These are phyloP conservation scores for Pogonomyrmex californicus DNA, from an alignment of 1,140 invertebrate species.

Conservation along the genomic window DNA sequence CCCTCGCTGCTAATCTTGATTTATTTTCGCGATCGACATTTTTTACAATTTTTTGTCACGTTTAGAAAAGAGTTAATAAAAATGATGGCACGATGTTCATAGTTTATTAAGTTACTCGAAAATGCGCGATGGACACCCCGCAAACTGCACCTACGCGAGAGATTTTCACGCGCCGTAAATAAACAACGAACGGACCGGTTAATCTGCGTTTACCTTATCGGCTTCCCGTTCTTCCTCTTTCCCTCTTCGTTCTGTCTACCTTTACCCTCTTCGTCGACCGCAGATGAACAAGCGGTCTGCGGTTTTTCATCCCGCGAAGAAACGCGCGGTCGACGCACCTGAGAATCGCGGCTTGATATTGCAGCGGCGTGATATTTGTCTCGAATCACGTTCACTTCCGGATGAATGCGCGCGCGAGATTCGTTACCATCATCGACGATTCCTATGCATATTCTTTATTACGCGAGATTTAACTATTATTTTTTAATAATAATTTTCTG, in stretches of 20 bases:
- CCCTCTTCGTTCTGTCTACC: not conserved
- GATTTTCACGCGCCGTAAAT: slow-evolving; percentile 59
- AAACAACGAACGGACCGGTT: slow-evolving; percentile 51
- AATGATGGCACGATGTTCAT: not conserved
- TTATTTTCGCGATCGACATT: not conserved
- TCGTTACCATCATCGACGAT: not conserved
- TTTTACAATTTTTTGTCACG: not conserved
- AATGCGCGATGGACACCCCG: not conserved
- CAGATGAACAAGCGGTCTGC: slow-evolving; percentile 44
- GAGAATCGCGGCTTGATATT: slow-evolving; percentile 32
- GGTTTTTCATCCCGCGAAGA: slow-evolving; percentile 63
- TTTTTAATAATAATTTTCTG: not conserved
- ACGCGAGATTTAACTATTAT: not conserved
- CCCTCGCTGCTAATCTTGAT: no score
- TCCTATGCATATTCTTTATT: not conserved
- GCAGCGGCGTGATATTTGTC: slow-evolving; percentile 16
- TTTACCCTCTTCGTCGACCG: slow-evolving; percentile 35
- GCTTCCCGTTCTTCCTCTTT: slow-evolving; percentile 12
- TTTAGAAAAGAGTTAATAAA: not conserved
- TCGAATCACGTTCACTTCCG: not conserved
- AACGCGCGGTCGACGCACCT: slow-evolving; percentile 52
- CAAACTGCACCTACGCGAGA: slow-evolving; percentile 58
- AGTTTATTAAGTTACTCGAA: no score
- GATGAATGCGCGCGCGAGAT: not conserved
- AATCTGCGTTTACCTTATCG: slow-evolving; percentile 40